phyloP scores from a whole-genome alignment of 1,140 invertebrate genomes.

The Bombyx mandarina region DNA sequence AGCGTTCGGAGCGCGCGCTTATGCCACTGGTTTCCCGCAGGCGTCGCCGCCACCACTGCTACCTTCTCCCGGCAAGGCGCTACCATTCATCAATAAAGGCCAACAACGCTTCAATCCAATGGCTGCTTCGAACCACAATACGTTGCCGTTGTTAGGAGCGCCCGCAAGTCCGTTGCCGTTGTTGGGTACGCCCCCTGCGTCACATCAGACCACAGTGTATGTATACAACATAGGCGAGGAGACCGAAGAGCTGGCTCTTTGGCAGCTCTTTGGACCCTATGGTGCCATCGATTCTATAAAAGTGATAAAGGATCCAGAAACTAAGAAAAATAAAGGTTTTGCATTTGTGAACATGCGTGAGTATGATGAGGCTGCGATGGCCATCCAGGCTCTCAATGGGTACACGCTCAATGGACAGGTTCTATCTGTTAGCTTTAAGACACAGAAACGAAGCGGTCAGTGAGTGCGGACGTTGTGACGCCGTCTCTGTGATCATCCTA shows the following conservation, averaged over 20 bases:
- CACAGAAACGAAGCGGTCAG: conserved; percentile 79
- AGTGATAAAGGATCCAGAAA: conserved; percentile 97
- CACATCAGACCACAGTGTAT: conserved; percentile 68
- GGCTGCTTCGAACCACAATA: conserved; percentile 57
- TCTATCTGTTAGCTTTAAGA: conserved; percentile 98
- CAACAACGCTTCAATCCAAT: conserved; percentile 68
- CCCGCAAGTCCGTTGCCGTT: conserved; percentile 56
- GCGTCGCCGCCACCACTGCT: conserved; percentile 58
- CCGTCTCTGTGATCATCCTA: conserved; percentile 49
- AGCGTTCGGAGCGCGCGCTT: conserved; percentile 47
- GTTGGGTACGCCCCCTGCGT: conserved; percentile 41
- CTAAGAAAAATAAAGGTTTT: conserved; percentile 99
- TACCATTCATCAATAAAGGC: conserved; percentile 67
- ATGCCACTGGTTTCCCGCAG: conserved; percentile 52
- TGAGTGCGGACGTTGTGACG: conserved; percentile 47
- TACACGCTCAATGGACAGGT: conserved; percentile 97
- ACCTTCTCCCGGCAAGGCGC: conserved; percentile 63
- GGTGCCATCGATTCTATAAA: conserved; percentile 99
- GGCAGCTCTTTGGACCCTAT: conserved; percentile 99
- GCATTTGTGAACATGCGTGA: conserved; percentile 99
- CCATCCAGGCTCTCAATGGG: conserved; percentile 97
- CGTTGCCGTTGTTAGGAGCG: conserved; percentile 56
- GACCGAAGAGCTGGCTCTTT: conserved; percentile 98
- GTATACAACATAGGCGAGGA: conserved; percentile 99
- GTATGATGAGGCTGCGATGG: conserved; percentile 97